Conservation (phyloP, 2,113 vertebrate species). For the Ochotona princeps region DNA sequence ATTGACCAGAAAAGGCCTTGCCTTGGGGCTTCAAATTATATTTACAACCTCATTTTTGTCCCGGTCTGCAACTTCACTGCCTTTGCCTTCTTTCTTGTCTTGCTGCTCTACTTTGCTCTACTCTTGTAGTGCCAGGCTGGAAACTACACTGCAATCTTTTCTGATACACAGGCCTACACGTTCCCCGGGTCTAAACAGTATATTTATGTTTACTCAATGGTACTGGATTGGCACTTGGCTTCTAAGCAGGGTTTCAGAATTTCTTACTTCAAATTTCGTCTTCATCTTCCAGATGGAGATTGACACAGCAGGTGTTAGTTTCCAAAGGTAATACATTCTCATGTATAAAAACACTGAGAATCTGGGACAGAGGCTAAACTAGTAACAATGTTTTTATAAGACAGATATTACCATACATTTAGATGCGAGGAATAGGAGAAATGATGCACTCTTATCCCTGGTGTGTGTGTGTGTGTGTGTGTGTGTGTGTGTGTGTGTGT, state of each 20-base stretch:
- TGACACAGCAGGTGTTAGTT: not conserved
- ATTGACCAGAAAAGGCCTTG: not conserved
- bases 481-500: no score
- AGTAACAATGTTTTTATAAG: conserved; percentile 6
- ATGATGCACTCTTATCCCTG: not conserved
- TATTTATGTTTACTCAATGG: not conserved
- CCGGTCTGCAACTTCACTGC: not conserved
- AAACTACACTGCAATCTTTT: not conserved
- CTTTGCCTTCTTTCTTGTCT: not conserved
- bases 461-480: no score
- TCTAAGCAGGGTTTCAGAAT: not conserved
- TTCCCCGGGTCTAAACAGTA: not conserved
- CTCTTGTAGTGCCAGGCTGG: not conserved
- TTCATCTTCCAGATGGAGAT: not conserved
- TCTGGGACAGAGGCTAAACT: conserved; percentile 33
- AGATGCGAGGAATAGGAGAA: conserved; percentile 15
- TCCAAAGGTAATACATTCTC: not conserved
- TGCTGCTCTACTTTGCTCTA: not conserved
- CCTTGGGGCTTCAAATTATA: not conserved
- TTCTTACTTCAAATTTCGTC: conserved; percentile 1
- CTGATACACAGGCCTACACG: not conserved
- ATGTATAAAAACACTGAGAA: not conserved
- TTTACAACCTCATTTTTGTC: not conserved
- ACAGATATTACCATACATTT: conserved; percentile 13
- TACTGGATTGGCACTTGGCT: not conserved